A percentile compares a stretch with the other conserved stretches of the same genome.
Evolutionary conservation across 23 tunicate species (phyloP).

Genomic region (Corella eumyota): DNA sequence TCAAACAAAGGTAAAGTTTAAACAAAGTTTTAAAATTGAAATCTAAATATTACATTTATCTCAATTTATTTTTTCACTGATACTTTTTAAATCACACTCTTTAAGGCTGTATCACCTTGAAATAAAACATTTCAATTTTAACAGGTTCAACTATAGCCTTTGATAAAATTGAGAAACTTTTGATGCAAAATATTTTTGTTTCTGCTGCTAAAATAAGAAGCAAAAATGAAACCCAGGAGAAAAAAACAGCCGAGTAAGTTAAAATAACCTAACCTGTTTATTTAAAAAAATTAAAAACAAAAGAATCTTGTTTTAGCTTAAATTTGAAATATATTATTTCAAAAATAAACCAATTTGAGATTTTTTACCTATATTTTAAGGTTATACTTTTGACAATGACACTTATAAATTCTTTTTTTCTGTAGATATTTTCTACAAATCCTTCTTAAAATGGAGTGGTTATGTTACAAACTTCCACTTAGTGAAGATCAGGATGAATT

Average conservation of each 20-base stretch:
- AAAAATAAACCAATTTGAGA: neutral
- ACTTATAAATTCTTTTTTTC: too few species aligned
- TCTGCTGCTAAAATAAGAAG: slow-evolving; percentile 9
- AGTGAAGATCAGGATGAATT: neutral
- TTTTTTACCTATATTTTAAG: neutral
- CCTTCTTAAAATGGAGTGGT: slow-evolving; percentile 45
- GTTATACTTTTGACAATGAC: too few species aligned
- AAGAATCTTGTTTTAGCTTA: too few species aligned
- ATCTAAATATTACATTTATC: too few species aligned
- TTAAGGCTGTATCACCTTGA: too few species aligned
- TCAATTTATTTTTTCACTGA: too few species aligned
- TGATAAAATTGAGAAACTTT: neutral
- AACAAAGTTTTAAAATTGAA: too few species aligned
- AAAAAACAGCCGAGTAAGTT: slow-evolving; percentile 7
- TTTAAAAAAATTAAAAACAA: neutral
- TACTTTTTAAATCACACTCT: too few species aligned
- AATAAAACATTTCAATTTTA: too few species aligned
- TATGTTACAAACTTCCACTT: neutral
- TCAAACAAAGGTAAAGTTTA: too few species aligned
- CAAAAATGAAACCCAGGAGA: neutral
- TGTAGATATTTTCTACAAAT: slow-evolving; percentile 45
- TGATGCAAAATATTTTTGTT: slow-evolving; percentile 13
- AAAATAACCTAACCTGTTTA: neutral
- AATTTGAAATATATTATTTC: neutral
- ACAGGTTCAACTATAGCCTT: neutral